Conservation (phyloP, 1,140 invertebrate genomes). For the Panonychus citri region DNA sequence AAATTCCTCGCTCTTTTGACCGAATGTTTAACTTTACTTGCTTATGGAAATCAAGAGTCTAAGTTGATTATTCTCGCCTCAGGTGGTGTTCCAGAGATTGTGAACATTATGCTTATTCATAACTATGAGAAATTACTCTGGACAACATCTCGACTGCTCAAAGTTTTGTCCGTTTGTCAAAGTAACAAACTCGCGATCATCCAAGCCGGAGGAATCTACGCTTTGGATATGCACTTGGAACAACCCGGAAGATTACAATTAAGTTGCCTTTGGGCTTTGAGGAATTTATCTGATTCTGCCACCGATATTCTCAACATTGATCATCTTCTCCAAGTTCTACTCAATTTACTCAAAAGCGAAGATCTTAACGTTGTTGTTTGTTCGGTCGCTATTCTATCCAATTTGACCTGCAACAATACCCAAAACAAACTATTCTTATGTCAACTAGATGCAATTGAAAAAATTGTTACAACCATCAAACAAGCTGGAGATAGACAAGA, state of each 20-base stretch:
- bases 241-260: slow-evolving; percentile 77
- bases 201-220: slow-evolving; percentile 90
- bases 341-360: slow-evolving; percentile 37
- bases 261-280: slow-evolving; percentile 89
- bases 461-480: slow-evolving; percentile 73
- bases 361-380: slow-evolving; percentile 93
- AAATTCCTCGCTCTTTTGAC: slow-evolving; percentile 97
- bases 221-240: slow-evolving; percentile 73
- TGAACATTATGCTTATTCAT: slow-evolving; percentile 90
- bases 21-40: slow-evolving; percentile 90
- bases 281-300: slow-evolving; percentile 91
- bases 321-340: slow-evolving; percentile 31
- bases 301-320: slow-evolving; percentile 34
- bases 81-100: slow-evolving; percentile 83
- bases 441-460: slow-evolving; percentile 87
- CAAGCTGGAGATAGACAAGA: slow-evolving; percentile 88
- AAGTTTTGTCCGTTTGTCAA: slow-evolving; percentile 75
- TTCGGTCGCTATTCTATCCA: slow-evolving; percentile 89
- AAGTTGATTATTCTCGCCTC: slow-evolving; percentile 76
- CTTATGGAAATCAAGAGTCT: slow-evolving; percentile 93
- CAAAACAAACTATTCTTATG: slow-evolving; percentile 83
- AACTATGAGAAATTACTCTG: slow-evolving; percentile 95
- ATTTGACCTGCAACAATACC: slow-evolving; percentile 97
- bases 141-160: slow-evolving; percentile 90
- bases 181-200: slow-evolving; percentile 95